phyloP scores from a whole-genome alignment of 37 sponge, comb jelly and placozoan species.

The Cliona cf. orientalis region DNA sequence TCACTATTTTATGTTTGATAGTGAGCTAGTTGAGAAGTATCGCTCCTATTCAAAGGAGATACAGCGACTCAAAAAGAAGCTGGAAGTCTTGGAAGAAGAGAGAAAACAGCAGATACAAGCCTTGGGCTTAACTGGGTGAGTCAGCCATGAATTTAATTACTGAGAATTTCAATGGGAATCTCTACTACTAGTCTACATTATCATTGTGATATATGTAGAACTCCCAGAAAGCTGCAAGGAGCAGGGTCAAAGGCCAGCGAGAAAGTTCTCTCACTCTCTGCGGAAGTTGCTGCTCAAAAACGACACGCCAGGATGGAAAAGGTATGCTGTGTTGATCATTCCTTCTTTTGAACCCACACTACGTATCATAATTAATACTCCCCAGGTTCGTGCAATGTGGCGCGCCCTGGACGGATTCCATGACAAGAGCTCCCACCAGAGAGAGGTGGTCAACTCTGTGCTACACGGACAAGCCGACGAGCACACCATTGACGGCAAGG shows the following conservation, averaged over 20 bases:
- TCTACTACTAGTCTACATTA: no score
- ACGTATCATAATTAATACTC: background rate
- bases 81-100: background rate
- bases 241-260: background rate
- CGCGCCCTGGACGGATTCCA: conserved; percentile 20
- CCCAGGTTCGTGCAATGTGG: conserved; percentile 43
- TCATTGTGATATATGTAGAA: no score
- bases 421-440: conserved; percentile 6
- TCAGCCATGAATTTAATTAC: background rate
- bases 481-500: conserved; percentile 37
- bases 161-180: background rate
- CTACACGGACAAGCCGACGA: conserved; percentile 35
- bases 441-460: conserved; percentile 54
- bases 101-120: background rate
- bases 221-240: no score
- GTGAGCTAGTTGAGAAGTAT: background rate
- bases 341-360: background rate
- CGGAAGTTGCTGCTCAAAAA: conserved; percentile 18
- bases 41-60: background rate
- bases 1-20: no score
- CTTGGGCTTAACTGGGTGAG: background rate
- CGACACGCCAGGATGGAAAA: conserved; percentile 25
- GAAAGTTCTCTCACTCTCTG: background rate
- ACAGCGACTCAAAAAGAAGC: background rate
- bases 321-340: conserved; percentile 8